phyloP scores from a whole-genome alignment of 1,140 invertebrate species.

The Magallana ariakensis region DNA sequence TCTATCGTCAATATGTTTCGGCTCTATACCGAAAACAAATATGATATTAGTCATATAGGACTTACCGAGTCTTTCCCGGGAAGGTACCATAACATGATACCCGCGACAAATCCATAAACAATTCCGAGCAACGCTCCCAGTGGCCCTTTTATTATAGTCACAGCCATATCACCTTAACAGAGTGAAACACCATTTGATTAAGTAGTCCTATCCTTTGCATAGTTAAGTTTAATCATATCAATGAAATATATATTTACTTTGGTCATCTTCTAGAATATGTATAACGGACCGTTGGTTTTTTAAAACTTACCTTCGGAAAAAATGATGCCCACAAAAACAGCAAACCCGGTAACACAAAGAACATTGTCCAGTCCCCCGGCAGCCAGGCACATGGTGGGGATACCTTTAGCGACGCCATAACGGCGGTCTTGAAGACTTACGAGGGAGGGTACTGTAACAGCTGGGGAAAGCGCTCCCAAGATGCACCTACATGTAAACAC shows the following conservation, averaged over 20 bases:
- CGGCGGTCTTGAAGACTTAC: constrained; percentile 90
- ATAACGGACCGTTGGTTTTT: too few relatives aligned
- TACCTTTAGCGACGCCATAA: constrained; percentile 94
- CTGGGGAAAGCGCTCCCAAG: constrained; percentile 85
- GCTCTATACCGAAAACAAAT: background rate
- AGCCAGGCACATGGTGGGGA: constrained; percentile 95
- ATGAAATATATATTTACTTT: too few relatives aligned
- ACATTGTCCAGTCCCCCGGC: constrained; percentile 92
- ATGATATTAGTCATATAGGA: background rate
- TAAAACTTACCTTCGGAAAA: constrained; percentile 68
- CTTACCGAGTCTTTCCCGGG: constrained; percentile 69
- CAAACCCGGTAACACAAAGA: constrained; percentile 90
- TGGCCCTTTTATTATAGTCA: constrained; percentile 73
- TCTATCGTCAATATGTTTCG: too few relatives aligned
- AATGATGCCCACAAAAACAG: constrained; percentile 78
- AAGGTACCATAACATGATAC: constrained; percentile 73
- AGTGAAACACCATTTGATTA: background rate
- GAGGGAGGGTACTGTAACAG: constrained; percentile 95
- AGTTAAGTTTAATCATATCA: too few relatives aligned
- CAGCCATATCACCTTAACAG: constrained; percentile 67
- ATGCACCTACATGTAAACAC: constrained; percentile 51
- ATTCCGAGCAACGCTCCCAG: constrained; percentile 71
- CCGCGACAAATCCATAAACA: constrained; percentile 67
- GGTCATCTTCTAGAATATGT: too few relatives aligned
- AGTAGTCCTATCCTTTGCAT: too few relatives aligned